Evolutionary conservation across 1,140 invertebrate species (phyloP).

Genomic region (Cherax destructor): DNA sequence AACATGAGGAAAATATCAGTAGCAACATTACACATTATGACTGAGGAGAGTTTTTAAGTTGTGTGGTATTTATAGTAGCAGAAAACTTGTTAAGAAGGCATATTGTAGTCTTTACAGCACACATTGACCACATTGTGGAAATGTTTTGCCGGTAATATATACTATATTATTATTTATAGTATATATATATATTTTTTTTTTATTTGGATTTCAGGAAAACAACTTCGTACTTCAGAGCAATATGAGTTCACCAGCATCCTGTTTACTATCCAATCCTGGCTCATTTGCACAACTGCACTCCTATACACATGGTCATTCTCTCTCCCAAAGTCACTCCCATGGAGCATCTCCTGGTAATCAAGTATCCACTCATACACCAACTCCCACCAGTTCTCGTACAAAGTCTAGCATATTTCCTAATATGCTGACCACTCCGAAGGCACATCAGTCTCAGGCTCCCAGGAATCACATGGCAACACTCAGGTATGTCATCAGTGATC

Average conservation of each 20-base stretch:
- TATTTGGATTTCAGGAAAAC: conserved; percentile 50
- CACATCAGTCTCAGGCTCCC: conserved; percentile 25
- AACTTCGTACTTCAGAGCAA: conserved; percentile 47
- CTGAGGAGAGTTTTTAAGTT: too few species aligned
- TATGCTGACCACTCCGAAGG: conserved; percentile 32
- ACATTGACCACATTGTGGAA: too few species aligned
- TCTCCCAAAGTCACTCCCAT: conserved; percentile 36
- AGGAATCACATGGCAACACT: conserved; percentile 57
- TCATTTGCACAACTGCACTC: conserved; percentile 27
- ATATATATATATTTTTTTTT: background rate
- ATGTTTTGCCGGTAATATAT: too few species aligned
- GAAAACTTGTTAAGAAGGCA: too few species aligned
- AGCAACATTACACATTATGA: too few species aligned
- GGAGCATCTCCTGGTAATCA: conserved; percentile 14
- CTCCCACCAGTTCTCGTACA: conserved; percentile 13
- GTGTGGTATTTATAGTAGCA: too few species aligned
- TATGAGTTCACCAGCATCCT: conserved; percentile 26
- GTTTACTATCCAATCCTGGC: conserved; percentile 37
- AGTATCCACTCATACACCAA: conserved; percentile 15
- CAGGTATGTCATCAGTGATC: conserved; percentile 13
- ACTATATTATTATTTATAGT: too few species aligned
- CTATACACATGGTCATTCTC: conserved; percentile 40
- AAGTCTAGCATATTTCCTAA: conserved; percentile 26
- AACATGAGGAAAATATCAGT: too few species aligned
- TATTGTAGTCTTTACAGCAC: too few species aligned